Evolutionary conservation across 2,888 invertebrate genomes (phyloP), one percentile per base, ranked within the genome.

Genomic region (Rhamnusium bicolor): DNA sequence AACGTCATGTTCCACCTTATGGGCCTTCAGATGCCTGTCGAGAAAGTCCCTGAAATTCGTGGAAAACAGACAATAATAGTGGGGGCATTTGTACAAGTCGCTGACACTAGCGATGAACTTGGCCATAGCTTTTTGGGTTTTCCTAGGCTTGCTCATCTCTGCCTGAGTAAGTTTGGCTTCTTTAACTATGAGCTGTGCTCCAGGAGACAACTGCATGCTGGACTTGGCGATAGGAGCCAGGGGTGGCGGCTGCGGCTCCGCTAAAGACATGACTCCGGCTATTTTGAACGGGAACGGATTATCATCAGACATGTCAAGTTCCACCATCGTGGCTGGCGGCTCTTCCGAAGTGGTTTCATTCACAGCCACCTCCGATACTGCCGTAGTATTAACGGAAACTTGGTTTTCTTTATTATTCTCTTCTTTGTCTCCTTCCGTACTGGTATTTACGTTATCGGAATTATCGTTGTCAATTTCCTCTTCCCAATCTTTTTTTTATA

Each of bases 31-130:
- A 82, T 92, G 92, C 0, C 81, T 72, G 1, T 86, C 82, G 75
- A 90, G 90, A 0, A 84, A 76, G 0, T 83, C 78, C 6, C 81
- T 73, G 27, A 74, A 75, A 53, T 89, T 87, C 0, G 90, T 89
- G 0, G 89, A 86, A 73, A 87, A 92, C 1, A 84, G 80, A 79
- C 92, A 92, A n/a, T 84, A 82, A 2, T 85, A 85, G 2, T 86
- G 87, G 85, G 91, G 91, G 78, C 92, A 92, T 77, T 92, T 92
- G 79, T 89, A 92, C 10, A 91, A 82, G 47, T 90, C 88, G 2
- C 84, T 81, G 6, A 82, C 80, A 19, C 74, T 75, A 32, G 76
- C 71, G 18, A 84, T 63, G 54, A 85, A 84, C 60, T 81, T 82
- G 16, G 72, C 74, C 87, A 90, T 87, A 0, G 83, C 84, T 10